Base-by-base conservation (phyloP, 2,888 invertebrate genomes). In the Amblyjoppa fuscipennis region DNA sequence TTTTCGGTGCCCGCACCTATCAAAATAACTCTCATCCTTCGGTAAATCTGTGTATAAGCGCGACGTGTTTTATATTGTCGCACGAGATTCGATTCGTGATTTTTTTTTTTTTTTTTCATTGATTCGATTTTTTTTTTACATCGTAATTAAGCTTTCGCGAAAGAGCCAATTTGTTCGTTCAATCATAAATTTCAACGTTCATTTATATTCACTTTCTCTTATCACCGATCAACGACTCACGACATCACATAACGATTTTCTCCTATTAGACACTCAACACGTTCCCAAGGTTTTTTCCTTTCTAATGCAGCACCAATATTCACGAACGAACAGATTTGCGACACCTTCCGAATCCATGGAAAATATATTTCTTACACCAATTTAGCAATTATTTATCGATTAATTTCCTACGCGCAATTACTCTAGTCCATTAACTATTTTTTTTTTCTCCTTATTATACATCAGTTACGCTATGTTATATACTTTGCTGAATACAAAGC, bases 1-100 rank as follows among this genome's bases (percentile, higher is more conserved):
- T 49, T 45, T 59, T 53, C 25, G 51, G 53, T 59, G 56, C 41
- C 71, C 56, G 64, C 64, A 56, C 56, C 82, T 83, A 83, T 73
- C 51, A 85, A 83, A 85, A 85, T 83, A 85, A 74, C 41, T 85
- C 77, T 85, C 82, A 76, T 76, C 76, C 41, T 61, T 70, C 66
- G 31, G 34, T 77, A 75, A 56, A 66, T 77, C 28, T 71, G 70
- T 77, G 16, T 59, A 64, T 74, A 66, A 81, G 61, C 74, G 41
- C 68, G 41, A 81, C 56, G 68, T 64, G 11, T 38, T 34, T 53
- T 28, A 73, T 73, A 68, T 81, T 64, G 76, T 76, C 69, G 20
- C 59, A 49, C 45, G 68, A 56, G 38, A 64, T 38, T 73, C 64
- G 56, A 82, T 75, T 71, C 38, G 13, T 31, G 20, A 28, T 38